phyloP scores from a whole-genome alignment of 2,888 invertebrate species.

The Lasioglossum zephyrum region DNA sequence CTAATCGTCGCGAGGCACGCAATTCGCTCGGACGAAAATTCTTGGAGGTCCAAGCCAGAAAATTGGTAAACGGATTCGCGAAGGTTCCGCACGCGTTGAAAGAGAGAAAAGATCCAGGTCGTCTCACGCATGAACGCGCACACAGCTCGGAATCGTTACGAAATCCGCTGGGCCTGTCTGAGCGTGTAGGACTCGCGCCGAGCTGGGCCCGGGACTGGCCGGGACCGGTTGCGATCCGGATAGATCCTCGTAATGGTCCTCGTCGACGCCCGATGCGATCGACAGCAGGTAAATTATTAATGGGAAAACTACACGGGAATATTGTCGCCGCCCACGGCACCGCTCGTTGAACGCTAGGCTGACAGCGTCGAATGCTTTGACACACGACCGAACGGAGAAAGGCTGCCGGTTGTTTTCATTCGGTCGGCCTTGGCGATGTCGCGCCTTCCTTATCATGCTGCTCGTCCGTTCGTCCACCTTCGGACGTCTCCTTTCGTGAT shows the following conservation, averaged over 20 bases:
- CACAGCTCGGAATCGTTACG: constrained; percentile 81
- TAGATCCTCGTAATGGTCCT: constrained; percentile 56
- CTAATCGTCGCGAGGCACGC: constrained; percentile 38
- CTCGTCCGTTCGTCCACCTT: background rate
- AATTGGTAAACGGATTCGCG: constrained; percentile 30
- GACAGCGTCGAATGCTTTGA: constrained; percentile 28
- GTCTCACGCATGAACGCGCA: constrained; percentile 82
- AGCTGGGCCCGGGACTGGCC: constrained; percentile 29
- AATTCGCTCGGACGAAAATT: constrained; percentile 19
- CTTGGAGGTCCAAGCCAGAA: background rate
- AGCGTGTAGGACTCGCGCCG: constrained; percentile 66
- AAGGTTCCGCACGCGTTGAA: constrained; percentile 64
- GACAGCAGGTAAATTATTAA: constrained; percentile 73
- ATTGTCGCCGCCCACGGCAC: constrained; percentile 65
- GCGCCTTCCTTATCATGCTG: constrained; percentile 60
- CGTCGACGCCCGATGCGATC: constrained; percentile 64
- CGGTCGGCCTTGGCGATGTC: constrained; percentile 65
- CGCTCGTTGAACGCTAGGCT: constrained; percentile 51
- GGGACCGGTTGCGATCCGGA: constrained; percentile 67
- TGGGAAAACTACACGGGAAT: constrained; percentile 69
- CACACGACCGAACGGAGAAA: constrained; percentile 46
- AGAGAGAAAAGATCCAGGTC: constrained; percentile 81
- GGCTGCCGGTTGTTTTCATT: constrained; percentile 56
- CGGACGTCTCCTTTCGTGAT: background rate
- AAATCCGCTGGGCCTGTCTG: constrained; percentile 76